Conservation (phyloP, 2,113 vertebrate species). For the Halcyon senegalensis region DNA sequence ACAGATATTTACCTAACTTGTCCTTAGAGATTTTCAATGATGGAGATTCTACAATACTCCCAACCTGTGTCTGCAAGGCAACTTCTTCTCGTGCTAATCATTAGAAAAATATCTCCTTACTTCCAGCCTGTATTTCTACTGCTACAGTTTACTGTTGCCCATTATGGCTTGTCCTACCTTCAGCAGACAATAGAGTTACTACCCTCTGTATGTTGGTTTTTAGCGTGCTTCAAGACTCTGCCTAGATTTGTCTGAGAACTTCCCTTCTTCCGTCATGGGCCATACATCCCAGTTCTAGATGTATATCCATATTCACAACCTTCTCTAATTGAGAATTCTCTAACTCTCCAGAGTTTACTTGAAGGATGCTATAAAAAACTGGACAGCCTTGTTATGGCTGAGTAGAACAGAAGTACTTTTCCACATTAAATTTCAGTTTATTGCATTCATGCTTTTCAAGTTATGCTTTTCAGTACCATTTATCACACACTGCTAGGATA, state of each 20-base stretch:
- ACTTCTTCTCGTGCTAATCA: background rate
- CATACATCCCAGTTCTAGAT: background rate
- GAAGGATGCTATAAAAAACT: background rate
- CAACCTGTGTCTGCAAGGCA: background rate
- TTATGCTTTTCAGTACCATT: background rate
- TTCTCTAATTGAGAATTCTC: background rate
- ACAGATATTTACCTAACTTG: constrained; percentile 4
- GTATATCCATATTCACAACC: background rate
- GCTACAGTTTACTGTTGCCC: background rate
- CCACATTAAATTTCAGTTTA: background rate
- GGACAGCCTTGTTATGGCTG: background rate
- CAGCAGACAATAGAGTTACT: background rate
- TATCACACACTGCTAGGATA: background rate
- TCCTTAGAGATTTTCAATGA: background rate
- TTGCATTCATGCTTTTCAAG: background rate
- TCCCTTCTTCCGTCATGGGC: background rate
- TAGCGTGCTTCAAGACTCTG: background rate
- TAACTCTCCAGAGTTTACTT: background rate
- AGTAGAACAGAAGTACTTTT: background rate
- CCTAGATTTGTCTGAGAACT: background rate
- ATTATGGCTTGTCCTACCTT: background rate
- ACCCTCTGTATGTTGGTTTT: background rate
- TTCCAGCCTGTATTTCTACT: background rate
- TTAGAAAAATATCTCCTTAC: background rate
- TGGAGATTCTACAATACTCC: background rate